A percentile compares a stretch with the other conserved stretches of the same genome.
Conservation (phyloP, 1,140 invertebrate genomes). For the Trialeurodes vaporariorum region DNA sequence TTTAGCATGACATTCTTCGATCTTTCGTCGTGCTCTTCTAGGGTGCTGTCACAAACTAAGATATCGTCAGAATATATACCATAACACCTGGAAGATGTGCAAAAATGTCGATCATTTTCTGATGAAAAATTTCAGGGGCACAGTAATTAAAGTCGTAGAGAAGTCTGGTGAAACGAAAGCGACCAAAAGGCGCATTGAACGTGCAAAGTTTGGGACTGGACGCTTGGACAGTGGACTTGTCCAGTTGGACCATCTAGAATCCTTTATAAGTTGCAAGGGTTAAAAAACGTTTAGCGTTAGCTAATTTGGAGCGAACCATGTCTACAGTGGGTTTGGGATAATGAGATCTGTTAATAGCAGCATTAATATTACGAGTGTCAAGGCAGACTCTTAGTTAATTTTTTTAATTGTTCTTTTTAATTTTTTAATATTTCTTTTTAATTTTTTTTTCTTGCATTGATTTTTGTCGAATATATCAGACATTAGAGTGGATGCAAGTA, state of each 20-base stretch:
- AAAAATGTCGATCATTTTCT: background rate
- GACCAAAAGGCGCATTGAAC: constrained; percentile 3
- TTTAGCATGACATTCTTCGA: constrained; percentile 22
- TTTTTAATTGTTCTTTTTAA: too few relatives aligned
- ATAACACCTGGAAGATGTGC: background rate
- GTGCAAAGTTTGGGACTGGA: background rate
- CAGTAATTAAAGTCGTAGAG: background rate
- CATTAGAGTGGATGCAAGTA: too few relatives aligned
- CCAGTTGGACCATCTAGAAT: background rate
- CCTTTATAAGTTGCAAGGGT: background rate
- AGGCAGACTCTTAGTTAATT: constrained; percentile 8
- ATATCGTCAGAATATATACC: constrained; percentile 29
- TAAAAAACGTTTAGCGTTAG: background rate
- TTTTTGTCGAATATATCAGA: too few relatives aligned
- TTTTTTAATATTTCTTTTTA: too few relatives aligned
- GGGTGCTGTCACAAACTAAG: constrained; percentile 21
- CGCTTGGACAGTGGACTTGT: too few relatives aligned
- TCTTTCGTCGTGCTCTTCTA: constrained; percentile 21
- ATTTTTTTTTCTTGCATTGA: too few relatives aligned
- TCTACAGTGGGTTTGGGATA: constrained; percentile 1
- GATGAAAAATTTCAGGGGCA: background rate
- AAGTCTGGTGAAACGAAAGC: background rate
- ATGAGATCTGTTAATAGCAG: background rate
- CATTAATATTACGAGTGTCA: background rate
- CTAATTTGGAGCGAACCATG: background rate